Percentiles rank a stretch among this genome's conserved stretches.
These are phyloP conservation scores for Rattus rattus DNA, from an alignment of 2,113 vertebrate genomes.

Conservation along the genomic window DNA sequence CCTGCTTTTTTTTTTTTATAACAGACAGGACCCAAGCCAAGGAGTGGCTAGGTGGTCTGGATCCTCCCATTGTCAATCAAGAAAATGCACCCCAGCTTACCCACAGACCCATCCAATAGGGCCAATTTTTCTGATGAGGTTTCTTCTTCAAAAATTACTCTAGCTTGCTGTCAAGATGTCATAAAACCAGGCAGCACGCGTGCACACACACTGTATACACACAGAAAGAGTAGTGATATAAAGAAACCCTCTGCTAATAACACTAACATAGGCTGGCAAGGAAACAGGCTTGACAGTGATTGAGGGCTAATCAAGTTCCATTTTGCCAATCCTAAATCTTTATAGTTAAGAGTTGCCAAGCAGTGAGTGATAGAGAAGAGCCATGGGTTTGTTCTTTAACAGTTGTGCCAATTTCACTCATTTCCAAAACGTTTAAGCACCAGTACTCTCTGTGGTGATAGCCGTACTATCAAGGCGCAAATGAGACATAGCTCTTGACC, in stretches of 20 bases:
- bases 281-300: not conserved
- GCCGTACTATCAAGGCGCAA: not conserved
- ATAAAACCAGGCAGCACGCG: not conserved
- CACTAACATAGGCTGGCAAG: not conserved
- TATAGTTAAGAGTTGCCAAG: not conserved
- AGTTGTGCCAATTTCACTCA: not conserved
- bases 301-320: not conserved
- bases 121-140: not conserved
- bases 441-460: not conserved
- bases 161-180: not conserved
- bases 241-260: not conserved
- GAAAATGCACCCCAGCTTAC: not conserved
- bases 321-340: not conserved
- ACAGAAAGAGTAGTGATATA: not conserved
- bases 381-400: not conserved
- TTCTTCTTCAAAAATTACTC: not conserved
- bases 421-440: constrained; percentile 20
- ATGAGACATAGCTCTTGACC: not conserved
- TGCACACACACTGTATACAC: not conserved
- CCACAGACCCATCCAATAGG: not conserved
- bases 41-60: not conserved
- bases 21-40: not conserved
- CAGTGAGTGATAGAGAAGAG: not conserved
- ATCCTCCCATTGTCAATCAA: not conserved
- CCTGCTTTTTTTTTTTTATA: not conserved